Base-by-base conservation (phyloP, 2,888 invertebrate genomes). In the Arctia plantaginis region DNA sequence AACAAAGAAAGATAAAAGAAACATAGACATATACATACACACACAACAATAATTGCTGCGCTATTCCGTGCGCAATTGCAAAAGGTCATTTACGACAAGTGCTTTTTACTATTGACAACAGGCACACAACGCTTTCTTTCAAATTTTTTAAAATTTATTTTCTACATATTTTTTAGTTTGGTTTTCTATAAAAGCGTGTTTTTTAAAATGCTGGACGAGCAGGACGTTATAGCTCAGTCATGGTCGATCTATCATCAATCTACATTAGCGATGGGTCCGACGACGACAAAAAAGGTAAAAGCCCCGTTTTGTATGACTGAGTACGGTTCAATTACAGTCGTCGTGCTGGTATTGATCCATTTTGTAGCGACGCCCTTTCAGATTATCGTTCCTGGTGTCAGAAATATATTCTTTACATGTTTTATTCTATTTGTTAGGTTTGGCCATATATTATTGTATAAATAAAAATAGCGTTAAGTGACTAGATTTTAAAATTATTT, bases 201-300 rank as follows among this genome's bases (percentile, higher is more conserved):
- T 30, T 62, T 27, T 8, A 15, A 35, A 55, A 78, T 71, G 39
- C 74, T 69, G 68, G 67, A 55, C 44, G 64, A 65, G 66, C 71
- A 75, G 75, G 74, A 73, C 80, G 76, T 74, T 78, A 77, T 76
- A 77, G 73, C 68, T 65, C 27, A 74, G 55, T 77, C 77, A 65
- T 66, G 35, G 33, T 67, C 71, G 62, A 73, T 77, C 76, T 73
- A 66, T 76, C 77, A 85, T 84, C 74, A 81, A 84, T 83, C 85
- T 84, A 85, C 82, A 83, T 84, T 78, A 80, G 18, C 62, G 18
- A 62, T 62, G 62, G 62, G 62, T 62, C 66, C 18, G 30, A 30
- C 62, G 75, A 81, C 78, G 73, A 44, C 75, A 80, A 85, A 81
- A 83, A 82, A 77, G 72, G 72, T 73, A 66, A 78, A 79, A 68